Evolutionary conservation across 35 echinoderm and acorn worm species (phyloP), one percentile per base, ranked within the genome.

Genomic region (Diadema setosum): DNA sequence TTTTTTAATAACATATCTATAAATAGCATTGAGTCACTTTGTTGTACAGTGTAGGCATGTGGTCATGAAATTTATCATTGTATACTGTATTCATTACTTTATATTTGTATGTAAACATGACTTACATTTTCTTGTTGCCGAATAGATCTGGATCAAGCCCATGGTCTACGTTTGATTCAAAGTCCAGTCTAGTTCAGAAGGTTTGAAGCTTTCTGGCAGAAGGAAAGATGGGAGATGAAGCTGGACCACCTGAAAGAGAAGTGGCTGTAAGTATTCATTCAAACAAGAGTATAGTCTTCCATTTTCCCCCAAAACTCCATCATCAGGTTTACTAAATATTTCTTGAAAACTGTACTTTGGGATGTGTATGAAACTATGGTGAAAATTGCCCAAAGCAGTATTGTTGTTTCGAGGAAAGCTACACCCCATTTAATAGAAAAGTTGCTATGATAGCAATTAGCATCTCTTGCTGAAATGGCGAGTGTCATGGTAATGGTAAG

Each of bases 171-270:
- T n/a, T n/a, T n/a, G n/a, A n/a, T n/a, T n/a, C n/a, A n/a, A n/a
- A n/a, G n/a, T n/a, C n/a, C n/a, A n/a, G n/a, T n/a, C n/a, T n/a
- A n/a, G n/a, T n/a, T n/a, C n/a, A n/a, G n/a, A n/a, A n/a, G n/a
- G n/a, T n/a, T n/a, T n/a, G n/a, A 33, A 67, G 63, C 30, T 26
- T 67, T 29, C 4, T 16, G 37, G 7, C 37, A 41, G 35, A 78
- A 39, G 23, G 7, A 2, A 25, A 42, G 35, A 78, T 78, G 73
- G 73, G 73, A 21, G 73, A 78, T 20, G 88, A 90, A 52, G 60
- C 88, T 24, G 88, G 88, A 15, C 88, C 88, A 5, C 52, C 88
- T 0, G 88, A 90, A 24, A 64, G 81, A 41, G 88, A 90, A 29
- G 88, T 74, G 5, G 45, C 58, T 36, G 88, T 90, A 83, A 83